Base-by-base conservation (phyloP, 2,888 invertebrate genomes). In the Melanchra persicariae region DNA sequence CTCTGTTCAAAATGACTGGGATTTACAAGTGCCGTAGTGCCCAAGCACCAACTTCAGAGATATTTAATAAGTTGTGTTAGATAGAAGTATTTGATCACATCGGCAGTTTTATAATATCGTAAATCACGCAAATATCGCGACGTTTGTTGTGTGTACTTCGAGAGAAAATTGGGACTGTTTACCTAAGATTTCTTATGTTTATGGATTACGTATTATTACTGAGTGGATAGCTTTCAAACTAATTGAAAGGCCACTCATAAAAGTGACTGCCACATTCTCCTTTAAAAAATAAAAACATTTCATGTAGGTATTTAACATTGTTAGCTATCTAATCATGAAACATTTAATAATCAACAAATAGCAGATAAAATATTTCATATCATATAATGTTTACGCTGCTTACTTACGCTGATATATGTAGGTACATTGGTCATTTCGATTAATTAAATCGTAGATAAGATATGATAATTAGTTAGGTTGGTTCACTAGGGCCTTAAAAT, bases 381-480 rank as follows among this genome's bases (percentile, higher is more conserved):
- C 24, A 24, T 26, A 76, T 45, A 45, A 47, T 49, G 12, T 55
- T 54, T 52, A 63, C 54, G 54, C 54, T 30, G 40, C 37, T n/a
- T 55, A 47, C 40, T 55, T 61, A 71, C 63, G 47, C 43, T 45
- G 61, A 74, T 70, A 22, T 37, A 19, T 45, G 45, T 7, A 1
- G 17, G 45, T 45, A 62, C n/a, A 47, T 52, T 19, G 15, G 8
- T 47, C 15, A 61, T 54, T 60, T 55, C 24, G 66, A 49, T 43
- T 72, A 55, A 64, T 43, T 63, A 43, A 40, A 30, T 19, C 30
- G n/a, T 24, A 43, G 49, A 70, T 70, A 51, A 62, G 63, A 51
- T 34, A 49, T 24, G 34, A 24, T 51, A 51, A 74, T 74, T 43
- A 43, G n/a, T 17, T 30, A 45, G n/a, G 7, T 34, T 15, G 43